Evolutionary conservation across 2,888 invertebrate species (phyloP), one percentile per base, ranked within the genome.

Genomic region (Parnassius apollo): DNA sequence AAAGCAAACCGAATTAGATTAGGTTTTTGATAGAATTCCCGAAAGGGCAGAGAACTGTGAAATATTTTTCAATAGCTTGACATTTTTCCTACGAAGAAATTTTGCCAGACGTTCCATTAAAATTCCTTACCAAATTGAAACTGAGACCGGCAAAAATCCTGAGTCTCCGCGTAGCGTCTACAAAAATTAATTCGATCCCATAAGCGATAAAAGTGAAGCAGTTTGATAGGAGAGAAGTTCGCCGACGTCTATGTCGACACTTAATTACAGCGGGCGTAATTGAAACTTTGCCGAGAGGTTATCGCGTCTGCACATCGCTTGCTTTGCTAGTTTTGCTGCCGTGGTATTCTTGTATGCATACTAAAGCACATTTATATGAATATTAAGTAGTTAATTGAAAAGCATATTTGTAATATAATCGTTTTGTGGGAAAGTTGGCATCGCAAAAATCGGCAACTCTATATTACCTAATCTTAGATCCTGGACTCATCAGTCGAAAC

Each of bases 261-360:
- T 86, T 88, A 88, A 90, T 89, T 89, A 85, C 82, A 78, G 75
- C 75, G 69, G 73, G 74, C 67, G 75, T 86, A 88, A 88, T 88
- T 87, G 86, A 89, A 88, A 87, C 82, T 87, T 86, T 63, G 61
- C 62, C 65, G 58, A 65, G 68, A 76, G 74, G 76, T 77, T 77
- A 80, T 80, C 77, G 77, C 74, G 79, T 76, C 79, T 80, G 64
- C 59, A 7, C 4, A 69, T 64, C 62, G 61, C 50, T 59, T 49
- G 64, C 65, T 56, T 35, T 7, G 66, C 62, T 59, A 62, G 64
- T 68, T 52, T 9, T 11, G 22, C 50, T 59, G 55, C 59, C 65
- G 49, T 56, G 42, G 18, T 13, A 49, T 9, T 49, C 49, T 13
- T 9, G 13, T 13, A 9, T 49, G 7, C 13, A 49, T 49, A 49